Percentiles rank a stretch among this genome's conserved stretches.
Evolutionary conservation across 2,888 invertebrate species (phyloP).

Genomic region (Scaptomyza reducta): DNA sequence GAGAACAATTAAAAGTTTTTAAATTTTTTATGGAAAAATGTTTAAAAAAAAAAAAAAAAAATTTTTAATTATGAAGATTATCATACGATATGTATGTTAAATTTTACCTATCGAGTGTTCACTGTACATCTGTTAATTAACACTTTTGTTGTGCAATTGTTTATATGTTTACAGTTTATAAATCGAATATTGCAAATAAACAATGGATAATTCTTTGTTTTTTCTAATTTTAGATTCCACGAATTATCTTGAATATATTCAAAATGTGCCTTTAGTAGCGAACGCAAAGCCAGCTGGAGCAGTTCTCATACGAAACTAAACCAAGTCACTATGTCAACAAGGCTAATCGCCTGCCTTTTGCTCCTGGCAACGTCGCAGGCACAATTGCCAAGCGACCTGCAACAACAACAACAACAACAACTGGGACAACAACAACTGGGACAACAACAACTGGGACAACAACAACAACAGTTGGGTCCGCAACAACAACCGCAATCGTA

Average conservation of each 20-base stretch:
- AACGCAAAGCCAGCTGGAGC: slow-evolving; percentile 37
- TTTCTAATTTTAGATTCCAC: slow-evolving; percentile 57
- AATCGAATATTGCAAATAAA: slow-evolving; percentile 56
- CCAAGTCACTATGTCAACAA: slow-evolving; percentile 56
- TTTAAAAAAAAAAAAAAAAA: no score
- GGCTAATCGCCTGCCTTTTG: slow-evolving; percentile 33
- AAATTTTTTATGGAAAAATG: background rate
- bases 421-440: slow-evolving; percentile 25
- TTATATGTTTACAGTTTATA: slow-evolving; percentile 53
- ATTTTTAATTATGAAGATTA: no score
- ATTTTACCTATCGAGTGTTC: background rate
- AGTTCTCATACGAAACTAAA: slow-evolving; percentile 42
- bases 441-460: slow-evolving; percentile 26
- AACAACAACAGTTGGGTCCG: slow-evolving; percentile 45
- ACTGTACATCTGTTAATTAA: slow-evolving; percentile 7
- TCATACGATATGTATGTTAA: no score
- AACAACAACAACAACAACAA: slow-evolving; percentile 42
- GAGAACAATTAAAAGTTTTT: background rate
- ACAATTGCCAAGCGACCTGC: slow-evolving; percentile 44
- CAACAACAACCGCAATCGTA: slow-evolving; percentile 62
- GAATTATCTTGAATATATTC: slow-evolving; percentile 31
- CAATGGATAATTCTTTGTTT: slow-evolving; percentile 31
- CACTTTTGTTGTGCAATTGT: slow-evolving; percentile 41
- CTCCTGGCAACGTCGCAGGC: slow-evolving; percentile 42
- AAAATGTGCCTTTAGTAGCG: slow-evolving; percentile 73